phyloP scores from a whole-genome alignment of 2,113 vertebrate species.

The Thinocorus orbignyianus region DNA sequence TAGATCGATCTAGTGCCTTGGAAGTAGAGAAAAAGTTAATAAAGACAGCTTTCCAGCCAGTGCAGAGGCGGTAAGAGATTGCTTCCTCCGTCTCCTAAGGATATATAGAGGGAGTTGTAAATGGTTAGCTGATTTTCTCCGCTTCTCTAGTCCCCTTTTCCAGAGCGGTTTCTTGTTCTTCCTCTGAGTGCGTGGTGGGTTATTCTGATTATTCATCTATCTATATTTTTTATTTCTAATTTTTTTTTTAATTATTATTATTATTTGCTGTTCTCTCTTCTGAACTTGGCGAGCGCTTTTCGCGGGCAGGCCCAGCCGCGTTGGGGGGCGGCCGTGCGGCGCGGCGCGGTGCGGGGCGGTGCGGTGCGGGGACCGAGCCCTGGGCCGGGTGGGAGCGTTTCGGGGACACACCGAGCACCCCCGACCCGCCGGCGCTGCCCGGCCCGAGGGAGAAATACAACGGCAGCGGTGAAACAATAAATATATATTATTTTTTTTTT shows the following conservation, averaged over 20 bases:
- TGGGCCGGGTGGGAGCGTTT: neutral
- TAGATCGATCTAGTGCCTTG: conserved; percentile 97
- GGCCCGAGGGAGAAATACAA: neutral
- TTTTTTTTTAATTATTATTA: neutral
- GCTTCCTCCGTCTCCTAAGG: conserved; percentile 59
- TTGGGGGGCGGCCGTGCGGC: neutral
- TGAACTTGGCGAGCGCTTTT: neutral
- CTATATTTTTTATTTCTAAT: neutral
- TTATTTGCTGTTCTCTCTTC: neutral
- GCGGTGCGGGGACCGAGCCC: neutral
- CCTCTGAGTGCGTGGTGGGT: neutral
- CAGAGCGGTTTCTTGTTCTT: conserved; percentile 1
- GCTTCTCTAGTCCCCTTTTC: neutral
- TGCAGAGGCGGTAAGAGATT: conserved; percentile 87
- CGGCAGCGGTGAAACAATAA: neutral
- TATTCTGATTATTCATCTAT: neutral
- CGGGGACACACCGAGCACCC: neutral
- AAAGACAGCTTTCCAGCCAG: conserved; percentile 88
- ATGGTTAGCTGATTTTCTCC: conserved; percentile 32
- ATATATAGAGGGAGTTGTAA: conserved; percentile 9
- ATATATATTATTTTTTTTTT: neutral
- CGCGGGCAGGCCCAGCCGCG: neutral
- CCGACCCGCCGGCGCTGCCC: neutral
- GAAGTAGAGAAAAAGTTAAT: conserved; percentile 91
- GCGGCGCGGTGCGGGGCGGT: neutral